Evolutionary conservation across 2,888 invertebrate species (phyloP).

Genomic region (Adelphocoris suturalis): DNA sequence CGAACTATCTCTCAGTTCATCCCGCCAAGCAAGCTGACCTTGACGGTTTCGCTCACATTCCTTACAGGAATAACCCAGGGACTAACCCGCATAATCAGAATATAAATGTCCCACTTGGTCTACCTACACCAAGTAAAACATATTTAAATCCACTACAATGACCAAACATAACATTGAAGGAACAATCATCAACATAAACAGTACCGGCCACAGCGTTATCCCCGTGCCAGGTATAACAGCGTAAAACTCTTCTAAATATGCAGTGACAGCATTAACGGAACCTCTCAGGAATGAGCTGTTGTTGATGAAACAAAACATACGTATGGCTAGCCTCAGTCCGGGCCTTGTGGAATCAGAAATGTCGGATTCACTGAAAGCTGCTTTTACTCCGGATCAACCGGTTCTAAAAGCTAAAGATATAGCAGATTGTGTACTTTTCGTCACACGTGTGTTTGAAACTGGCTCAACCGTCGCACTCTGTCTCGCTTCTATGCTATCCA

Average conservation of each 20-base stretch:
- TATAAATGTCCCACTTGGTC: no score
- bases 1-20: no score
- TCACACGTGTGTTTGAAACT: no score
- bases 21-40: no score
- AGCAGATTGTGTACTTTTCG: conserved; percentile 71
- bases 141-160: no score
- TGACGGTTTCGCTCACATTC: no score
- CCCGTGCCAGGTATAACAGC: conserved; percentile 76
- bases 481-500: no score
- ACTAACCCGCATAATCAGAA: no score
- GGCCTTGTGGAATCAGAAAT: conserved; percentile 81
- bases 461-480: no score
- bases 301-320: conserved; percentile 78
- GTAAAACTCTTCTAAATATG: conserved; percentile 80
- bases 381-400: neutral
- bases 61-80: no score
- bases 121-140: no score
- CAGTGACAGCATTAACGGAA: conserved; percentile 79
- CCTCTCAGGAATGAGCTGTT: conserved; percentile 77
- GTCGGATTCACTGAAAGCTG: conserved; percentile 74
- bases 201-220: conserved; percentile 80
- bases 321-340: conserved; percentile 81
- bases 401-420: conserved; percentile 70
- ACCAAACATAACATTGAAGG: conserved; percentile 78
- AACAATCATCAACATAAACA: conserved; percentile 82